Percentiles rank a stretch among this genome's conserved stretches.
These are phyloP conservation scores for Halichoerus grypus DNA, from an alignment of 2,113 vertebrate genomes.

Conservation along the genomic window DNA sequence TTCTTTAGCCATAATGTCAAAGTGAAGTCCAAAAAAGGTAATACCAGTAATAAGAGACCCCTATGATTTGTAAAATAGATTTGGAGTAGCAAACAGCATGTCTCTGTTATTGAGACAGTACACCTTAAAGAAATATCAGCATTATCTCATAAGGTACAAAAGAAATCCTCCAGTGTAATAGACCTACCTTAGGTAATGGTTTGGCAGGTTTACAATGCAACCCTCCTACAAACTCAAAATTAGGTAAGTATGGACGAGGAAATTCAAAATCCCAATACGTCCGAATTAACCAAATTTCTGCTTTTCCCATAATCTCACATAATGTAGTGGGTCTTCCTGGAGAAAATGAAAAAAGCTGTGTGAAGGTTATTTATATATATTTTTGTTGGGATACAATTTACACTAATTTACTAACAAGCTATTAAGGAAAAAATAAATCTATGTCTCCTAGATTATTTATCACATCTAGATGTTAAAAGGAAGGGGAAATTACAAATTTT, in stretches of 20 bases:
- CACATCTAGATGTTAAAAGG: not conserved
- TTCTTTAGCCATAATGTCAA: not conserved
- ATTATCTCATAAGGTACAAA: not conserved
- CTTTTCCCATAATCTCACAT: constrained; percentile 92
- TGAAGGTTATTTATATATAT: not conserved
- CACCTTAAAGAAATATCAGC: not conserved
- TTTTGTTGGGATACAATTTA: not conserved
- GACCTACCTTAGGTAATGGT: constrained; percentile 90
- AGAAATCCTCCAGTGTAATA: not conserved
- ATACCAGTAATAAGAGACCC: not conserved
- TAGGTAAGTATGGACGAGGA: constrained; percentile 93
- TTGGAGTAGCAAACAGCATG: not conserved
- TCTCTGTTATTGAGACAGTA: not conserved
- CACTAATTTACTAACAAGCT: not conserved
- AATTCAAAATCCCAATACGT: constrained; percentile 97
- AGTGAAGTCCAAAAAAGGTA: not conserved
- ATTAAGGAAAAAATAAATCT: not conserved
- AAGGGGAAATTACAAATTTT: not conserved
- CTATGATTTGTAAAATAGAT: not conserved
- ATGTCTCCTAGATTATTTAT: not conserved
- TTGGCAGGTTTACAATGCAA: constrained; percentile 95
- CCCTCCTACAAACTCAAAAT: constrained; percentile 95
- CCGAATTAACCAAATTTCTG: constrained; percentile 95
- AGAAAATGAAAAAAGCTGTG: constrained; percentile 22
- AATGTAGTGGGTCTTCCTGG: constrained; percentile 91